Evolutionary conservation across 2,888 invertebrate species (phyloP).

Genomic region (Dasypolia templi): DNA sequence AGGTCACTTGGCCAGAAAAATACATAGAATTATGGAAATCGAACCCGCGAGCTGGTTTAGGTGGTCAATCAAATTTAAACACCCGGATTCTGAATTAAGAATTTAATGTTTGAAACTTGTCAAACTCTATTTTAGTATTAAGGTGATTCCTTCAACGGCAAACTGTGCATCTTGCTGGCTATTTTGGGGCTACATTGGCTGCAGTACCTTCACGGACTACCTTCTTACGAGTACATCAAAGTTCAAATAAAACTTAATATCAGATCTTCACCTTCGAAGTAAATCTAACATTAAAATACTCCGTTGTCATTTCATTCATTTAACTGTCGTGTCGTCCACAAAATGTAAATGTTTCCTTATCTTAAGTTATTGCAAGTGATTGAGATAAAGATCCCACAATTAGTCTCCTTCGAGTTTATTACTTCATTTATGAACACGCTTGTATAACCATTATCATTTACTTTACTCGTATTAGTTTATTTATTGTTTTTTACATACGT

Average conservation of each 20-base stretch:
- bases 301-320: slow-evolving; percentile 26
- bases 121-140: not conserved
- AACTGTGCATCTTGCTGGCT: not conserved
- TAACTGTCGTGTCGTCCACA: slow-evolving; percentile 27
- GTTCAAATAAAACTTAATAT: not conserved
- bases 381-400: slow-evolving; percentile 59
- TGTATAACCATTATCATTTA: slow-evolving; percentile 11
- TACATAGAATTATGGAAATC: not conserved
- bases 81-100: not conserved
- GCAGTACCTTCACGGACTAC: not conserved
- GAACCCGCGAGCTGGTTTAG: not conserved
- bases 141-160: not conserved
- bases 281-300: not conserved
- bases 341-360: slow-evolving; percentile 44
- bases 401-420: slow-evolving; percentile 48
- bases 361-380: slow-evolving; percentile 58
- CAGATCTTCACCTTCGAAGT: not conserved
- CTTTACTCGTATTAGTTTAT: slow-evolving; percentile 12
- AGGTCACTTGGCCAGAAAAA: not conserved
- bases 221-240: not conserved
- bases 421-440: slow-evolving; percentile 36
- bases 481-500: not conserved
- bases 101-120: not conserved
- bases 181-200: not conserved
- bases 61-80: not conserved